Base-by-base conservation (phyloP, 2,888 invertebrate genomes). In the Papilio demoleus region DNA sequence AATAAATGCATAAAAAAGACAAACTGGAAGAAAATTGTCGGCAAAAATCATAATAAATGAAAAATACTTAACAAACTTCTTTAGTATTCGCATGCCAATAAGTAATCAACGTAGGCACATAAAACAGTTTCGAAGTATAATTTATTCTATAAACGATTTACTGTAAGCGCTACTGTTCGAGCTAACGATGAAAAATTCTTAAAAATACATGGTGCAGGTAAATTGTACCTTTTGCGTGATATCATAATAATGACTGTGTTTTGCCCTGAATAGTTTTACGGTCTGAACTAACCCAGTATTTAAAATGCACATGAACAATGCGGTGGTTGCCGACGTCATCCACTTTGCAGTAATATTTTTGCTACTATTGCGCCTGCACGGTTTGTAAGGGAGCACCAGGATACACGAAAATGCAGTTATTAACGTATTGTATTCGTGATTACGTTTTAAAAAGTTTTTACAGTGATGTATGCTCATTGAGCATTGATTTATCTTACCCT, bases 301-400 rank as follows among this genome's bases (percentile, higher is more conserved):
- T 89, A 87, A 86, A 90, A 88, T 87, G 85, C 85, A 89, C 86
- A 87, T 88, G 87, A 83, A 90, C 88, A 88, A 89, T 92, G 92
- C 92, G 84, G 92, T 82, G 79, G 85, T 90, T 86, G 87, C 79
- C 88, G 87, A 92, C 92, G 92, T 92, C 92, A 91, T 88, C 80
- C 88, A 85, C 79, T 89, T 92, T 92, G 92, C 92, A 92, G 92
- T 92, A 85, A 87, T 88, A 90, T 87, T 91, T 91, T 88, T 81
- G 87, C 90, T 81, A 85, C 88, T 88, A 91, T 88, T 90, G 91
- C 90, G 90, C 87, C 81, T 85, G 84, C 87, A 91, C 90, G 88
- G 82, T 76, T 88, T 77, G 78, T 85, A 83, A 84, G 84, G 82
- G 83, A 84, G 83, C 76, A 76, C 75, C 80, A 85, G 87, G 85